These are phyloP conservation scores for Oophaga pumilio DNA, from an alignment of 2,113 vertebrate species.

Conservation along the genomic window DNA sequence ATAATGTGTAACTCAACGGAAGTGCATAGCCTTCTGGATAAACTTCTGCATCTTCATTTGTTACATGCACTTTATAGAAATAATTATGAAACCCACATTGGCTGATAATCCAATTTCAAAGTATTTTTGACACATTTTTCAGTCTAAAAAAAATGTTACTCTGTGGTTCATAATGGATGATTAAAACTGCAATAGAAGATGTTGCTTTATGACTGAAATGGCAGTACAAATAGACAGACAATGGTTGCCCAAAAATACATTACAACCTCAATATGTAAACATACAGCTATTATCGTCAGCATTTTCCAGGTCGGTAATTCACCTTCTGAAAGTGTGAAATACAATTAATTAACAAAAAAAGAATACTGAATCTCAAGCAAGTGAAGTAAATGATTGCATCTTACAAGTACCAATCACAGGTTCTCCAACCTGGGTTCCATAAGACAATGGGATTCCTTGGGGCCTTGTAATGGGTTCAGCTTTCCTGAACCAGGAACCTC, in stretches of 20 bases:
- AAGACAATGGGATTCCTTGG: background rate
- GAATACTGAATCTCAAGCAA: background rate
- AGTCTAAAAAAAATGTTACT: background rate
- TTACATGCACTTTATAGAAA: background rate
- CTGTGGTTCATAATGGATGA: background rate
- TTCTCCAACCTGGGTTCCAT: background rate
- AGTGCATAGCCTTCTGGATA: background rate
- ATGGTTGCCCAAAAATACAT: background rate
- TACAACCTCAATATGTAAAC: background rate
- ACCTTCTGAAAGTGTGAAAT: background rate
- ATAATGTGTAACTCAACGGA: background rate
- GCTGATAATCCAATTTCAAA: background rate
- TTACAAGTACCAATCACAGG: background rate
- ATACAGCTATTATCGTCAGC: background rate
- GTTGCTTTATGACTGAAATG: background rate
- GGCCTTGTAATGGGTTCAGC: background rate
- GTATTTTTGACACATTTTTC: background rate
- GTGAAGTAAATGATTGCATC: background rate
- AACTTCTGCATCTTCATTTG: slow-evolving; percentile 3
- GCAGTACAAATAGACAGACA: background rate
- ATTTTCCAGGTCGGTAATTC: no score
- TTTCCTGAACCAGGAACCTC: background rate
- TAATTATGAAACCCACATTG: background rate
- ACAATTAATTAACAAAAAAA: background rate
- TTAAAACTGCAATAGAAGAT: background rate